phyloP scores from a whole-genome alignment of 2,888 invertebrate species.

The Andrena dorsata region DNA sequence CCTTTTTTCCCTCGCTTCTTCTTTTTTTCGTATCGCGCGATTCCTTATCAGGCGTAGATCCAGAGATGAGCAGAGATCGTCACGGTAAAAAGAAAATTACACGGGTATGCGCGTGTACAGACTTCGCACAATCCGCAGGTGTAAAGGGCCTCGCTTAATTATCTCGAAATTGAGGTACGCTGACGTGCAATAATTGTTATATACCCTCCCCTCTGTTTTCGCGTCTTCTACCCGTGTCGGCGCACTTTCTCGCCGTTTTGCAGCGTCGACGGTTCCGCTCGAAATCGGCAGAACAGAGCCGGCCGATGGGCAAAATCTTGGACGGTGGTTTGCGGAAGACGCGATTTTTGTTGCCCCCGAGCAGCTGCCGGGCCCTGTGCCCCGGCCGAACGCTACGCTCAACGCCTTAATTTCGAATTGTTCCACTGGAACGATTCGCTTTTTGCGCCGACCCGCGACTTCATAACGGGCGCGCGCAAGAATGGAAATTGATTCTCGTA shows the following conservation, averaged over 20 bases:
- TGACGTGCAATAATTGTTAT: slow-evolving; percentile 82
- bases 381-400: slow-evolving; percentile 38
- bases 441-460: slow-evolving; percentile 22
- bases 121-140: slow-evolving; percentile 70
- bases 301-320: slow-evolving; percentile 71
- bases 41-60: slow-evolving; percentile 63
- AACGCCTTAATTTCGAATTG: slow-evolving; percentile 59
- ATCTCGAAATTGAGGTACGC: slow-evolving; percentile 79
- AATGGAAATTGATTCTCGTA: slow-evolving; percentile 42
- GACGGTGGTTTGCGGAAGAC: slow-evolving; percentile 54
- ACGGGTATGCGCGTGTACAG: slow-evolving; percentile 69
- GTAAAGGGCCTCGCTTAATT: slow-evolving; percentile 77
- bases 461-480: slow-evolving; percentile 23
- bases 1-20: not conserved
- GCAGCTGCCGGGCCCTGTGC: slow-evolving; percentile 56
- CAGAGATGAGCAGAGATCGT: slow-evolving; percentile 64
- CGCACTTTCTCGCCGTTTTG: slow-evolving; percentile 61
- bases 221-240: slow-evolving; percentile 36
- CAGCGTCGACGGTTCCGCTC: slow-evolving; percentile 68
- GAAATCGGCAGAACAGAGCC: slow-evolving; percentile 53
- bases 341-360: slow-evolving; percentile 51
- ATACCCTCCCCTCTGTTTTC: slow-evolving; percentile 52
- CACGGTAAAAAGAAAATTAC: slow-evolving; percentile 67
- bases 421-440: slow-evolving; percentile 36
- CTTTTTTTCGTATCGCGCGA: slow-evolving; percentile 45